Percentiles rank a stretch among this genome's conserved stretches.
phyloP scores from a whole-genome alignment of 2,888 invertebrate species.

The Asteroscopus sphinx region DNA sequence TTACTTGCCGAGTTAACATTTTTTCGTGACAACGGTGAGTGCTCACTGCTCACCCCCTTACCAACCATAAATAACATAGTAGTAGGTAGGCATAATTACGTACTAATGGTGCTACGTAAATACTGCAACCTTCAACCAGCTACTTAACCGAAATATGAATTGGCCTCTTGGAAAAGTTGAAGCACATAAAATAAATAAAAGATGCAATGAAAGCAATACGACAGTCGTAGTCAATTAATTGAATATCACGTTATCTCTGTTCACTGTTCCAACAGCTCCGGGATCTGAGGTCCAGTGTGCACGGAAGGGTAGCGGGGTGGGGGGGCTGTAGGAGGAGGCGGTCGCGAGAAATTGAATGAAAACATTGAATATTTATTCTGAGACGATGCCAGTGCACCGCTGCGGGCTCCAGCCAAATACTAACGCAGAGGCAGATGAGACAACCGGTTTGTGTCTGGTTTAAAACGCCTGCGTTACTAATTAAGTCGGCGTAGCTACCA shows the following conservation, averaged over 20 bases:
- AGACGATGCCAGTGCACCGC: conserved; percentile 73
- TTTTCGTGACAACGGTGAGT: no score
- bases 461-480: no score
- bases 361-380: conserved; percentile 88
- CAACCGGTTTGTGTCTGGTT: neutral
- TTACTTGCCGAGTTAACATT: no score
- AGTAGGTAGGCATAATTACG: no score
- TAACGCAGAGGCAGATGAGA: conserved; percentile 39
- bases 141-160: conserved; percentile 12
- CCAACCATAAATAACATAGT: no score
- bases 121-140: conserved; percentile 7
- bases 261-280: conserved; percentile 67
- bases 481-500: no score
- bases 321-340: conserved; percentile 49
- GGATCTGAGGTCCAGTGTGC: conserved; percentile 48
- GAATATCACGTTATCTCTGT: conserved; percentile 65
- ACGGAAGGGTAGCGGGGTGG: conserved; percentile 14
- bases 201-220: conserved; percentile 24
- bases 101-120: conserved; percentile 50
- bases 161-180: conserved; percentile 6
- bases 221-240: conserved; percentile 48
- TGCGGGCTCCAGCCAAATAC: conserved; percentile 57
- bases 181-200: conserved; percentile 31
- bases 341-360: conserved; percentile 84
- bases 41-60: no score